Evolutionary conservation across 1,140 invertebrate species (phyloP), one percentile per base, ranked within the genome.

Genomic region (Cyclargus thomasi): DNA sequence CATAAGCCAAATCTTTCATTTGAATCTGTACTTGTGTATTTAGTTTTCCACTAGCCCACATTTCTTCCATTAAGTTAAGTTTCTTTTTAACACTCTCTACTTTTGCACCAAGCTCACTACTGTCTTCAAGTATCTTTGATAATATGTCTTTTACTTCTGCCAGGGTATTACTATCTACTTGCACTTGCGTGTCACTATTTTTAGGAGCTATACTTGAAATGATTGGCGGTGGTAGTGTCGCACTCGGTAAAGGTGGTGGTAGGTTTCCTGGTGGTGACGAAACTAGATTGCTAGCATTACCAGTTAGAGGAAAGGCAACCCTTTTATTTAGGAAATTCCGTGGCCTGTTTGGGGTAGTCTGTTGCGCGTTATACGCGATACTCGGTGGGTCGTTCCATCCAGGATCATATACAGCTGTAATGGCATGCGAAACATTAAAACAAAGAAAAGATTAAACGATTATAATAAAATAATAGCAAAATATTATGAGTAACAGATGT

Each of bases 361-460:
- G 81, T 67, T 86, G 82, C 20, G 80, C 67, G 65, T 82, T 88
- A 47, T 87, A 91, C 8, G 88, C 78, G 65, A 92, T 84, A 53
- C 80, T 86, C 20, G 92, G 92, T n/a, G 92, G 92, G 76, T 92
- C 92, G 72, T 92, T 92, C 92, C 92, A 92, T 11, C 91, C 92
- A 35, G 91, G 92, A 71, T 92, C 90, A 62, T 83, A 86, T 16
- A 82, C 70, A 18, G 77, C 88, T 91, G 77, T 67, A 90, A 68
- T 67, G 20, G 36, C 21, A 29, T 14, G 23, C 55, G 35, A 57
- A 57, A 21, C 35, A 64, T 47, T 21, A 63, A 16, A 35, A 59
- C 18, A 53, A 57, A 7, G 20, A 64, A 29, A 23, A 18, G 39
- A 16, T 65, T 59, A 21, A 63, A 65, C 55, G 10, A 22, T 53